phyloP scores from a whole-genome alignment of 1,140 invertebrate genomes.

The Aphidius ervi region DNA sequence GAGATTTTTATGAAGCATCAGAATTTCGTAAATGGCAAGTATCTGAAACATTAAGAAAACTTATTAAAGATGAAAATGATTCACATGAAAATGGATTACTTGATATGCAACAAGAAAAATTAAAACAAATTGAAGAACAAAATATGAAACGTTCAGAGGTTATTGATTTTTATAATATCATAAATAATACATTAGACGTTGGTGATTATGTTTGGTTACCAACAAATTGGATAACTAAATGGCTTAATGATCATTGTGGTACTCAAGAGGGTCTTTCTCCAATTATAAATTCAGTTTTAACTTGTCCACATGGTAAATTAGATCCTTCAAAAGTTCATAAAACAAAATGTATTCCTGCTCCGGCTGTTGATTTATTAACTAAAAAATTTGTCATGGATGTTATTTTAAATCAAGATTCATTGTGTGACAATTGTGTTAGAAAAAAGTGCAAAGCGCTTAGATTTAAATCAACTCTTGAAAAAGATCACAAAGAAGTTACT shows the following conservation, averaged over 20 bases:
- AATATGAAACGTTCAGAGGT: conserved; percentile 48
- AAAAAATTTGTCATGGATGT: conserved; percentile 49
- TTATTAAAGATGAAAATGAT: conserved; percentile 45
- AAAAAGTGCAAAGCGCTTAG: conserved; percentile 47
- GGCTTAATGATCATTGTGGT: conserved; percentile 46
- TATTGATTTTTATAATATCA: conserved; percentile 42
- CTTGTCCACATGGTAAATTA: conserved; percentile 54
- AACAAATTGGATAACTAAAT: conserved; percentile 53
- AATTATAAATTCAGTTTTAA: conserved; percentile 51
- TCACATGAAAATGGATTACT: conserved; percentile 44
- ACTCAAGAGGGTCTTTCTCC: conserved; percentile 38
- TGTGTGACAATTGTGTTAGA: conserved; percentile 55
- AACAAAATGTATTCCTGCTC: conserved; percentile 43
- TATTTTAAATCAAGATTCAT: conserved; percentile 45
- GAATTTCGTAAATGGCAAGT: conserved; percentile 48
- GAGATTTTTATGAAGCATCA: conserved; percentile 45
- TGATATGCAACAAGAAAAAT: conserved; percentile 48
- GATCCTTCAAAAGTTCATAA: conserved; percentile 47
- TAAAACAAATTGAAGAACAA: conserved; percentile 52
- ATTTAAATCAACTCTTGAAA: conserved; percentile 44
- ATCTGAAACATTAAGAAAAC: conserved; percentile 38
- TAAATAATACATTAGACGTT: conserved; percentile 30
- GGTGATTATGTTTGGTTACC: conserved; percentile 53
- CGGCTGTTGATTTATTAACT: conserved; percentile 50
- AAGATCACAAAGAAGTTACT: conserved; percentile 43